phyloP scores from a whole-genome alignment of 1,140 invertebrate species.

The Choristoneura fumiferana region DNA sequence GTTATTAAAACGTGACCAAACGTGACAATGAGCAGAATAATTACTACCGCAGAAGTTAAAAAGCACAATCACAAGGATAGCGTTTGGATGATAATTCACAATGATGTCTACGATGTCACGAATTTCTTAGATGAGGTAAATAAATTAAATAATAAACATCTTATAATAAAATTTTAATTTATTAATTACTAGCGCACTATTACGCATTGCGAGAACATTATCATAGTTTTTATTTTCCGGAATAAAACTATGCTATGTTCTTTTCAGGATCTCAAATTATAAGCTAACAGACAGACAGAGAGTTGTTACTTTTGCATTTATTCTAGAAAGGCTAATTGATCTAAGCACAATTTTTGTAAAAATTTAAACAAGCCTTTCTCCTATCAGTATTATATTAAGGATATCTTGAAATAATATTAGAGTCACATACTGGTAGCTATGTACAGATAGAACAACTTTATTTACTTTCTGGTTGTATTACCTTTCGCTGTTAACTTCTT shows the following conservation, averaged over 20 bases:
- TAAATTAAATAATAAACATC: neutral
- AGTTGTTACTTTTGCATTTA: too few species aligned
- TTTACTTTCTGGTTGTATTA: constrained; percentile 12
- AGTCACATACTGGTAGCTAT: neutral
- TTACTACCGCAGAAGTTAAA: constrained; percentile 77
- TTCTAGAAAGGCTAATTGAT: too few species aligned
- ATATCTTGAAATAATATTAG: neutral
- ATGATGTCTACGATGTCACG: constrained; percentile 84
- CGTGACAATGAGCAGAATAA: constrained; percentile 49
- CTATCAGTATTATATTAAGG: too few species aligned
- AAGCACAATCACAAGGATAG: constrained; percentile 75
- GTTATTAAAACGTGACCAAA: constrained; percentile 3
- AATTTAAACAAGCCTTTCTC: too few species aligned
- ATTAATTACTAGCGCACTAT: neutral
- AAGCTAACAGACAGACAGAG: too few species aligned
- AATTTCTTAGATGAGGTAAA: constrained; percentile 81
- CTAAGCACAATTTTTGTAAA: too few species aligned
- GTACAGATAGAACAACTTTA: neutral
- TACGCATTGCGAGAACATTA: too few species aligned
- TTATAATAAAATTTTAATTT: neutral
- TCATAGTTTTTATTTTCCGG: too few species aligned
- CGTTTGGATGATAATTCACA: constrained; percentile 82
- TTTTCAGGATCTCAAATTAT: too few species aligned
- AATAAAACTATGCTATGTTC: too few species aligned
- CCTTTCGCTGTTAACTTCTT: too few species aligned